phyloP scores from a whole-genome alignment of 2,888 invertebrate species.

The Clitarchus hookeri region DNA sequence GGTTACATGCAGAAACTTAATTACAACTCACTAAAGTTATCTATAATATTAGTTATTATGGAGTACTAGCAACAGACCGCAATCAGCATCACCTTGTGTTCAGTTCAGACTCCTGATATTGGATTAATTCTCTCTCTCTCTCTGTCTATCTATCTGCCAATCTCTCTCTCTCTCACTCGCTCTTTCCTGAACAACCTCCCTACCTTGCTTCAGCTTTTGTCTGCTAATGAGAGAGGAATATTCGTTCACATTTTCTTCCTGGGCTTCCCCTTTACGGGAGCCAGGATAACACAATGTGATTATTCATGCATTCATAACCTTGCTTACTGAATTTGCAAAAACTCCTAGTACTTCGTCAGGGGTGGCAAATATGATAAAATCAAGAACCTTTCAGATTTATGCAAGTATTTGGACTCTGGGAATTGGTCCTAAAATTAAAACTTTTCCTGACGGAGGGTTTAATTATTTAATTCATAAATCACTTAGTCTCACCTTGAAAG shows the following conservation, averaged over 20 bases:
- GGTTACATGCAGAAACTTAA: neutral
- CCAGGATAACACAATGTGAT: neutral
- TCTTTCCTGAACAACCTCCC: neutral
- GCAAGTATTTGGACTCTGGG: too few relatives aligned
- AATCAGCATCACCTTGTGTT: constrained; percentile 3
- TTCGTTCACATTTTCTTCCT: neutral
- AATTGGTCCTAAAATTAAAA: too few relatives aligned
- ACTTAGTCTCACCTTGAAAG: too few relatives aligned
- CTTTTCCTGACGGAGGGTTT: too few relatives aligned
- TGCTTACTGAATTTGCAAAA: neutral
- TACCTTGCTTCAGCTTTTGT: neutral
- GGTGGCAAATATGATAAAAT: too few relatives aligned
- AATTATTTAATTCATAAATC: too few relatives aligned
- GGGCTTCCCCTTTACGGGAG: neutral
- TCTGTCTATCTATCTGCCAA: neutral
- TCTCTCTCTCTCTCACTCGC: neutral
- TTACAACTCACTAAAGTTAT: neutral
- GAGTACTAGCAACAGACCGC: neutral
- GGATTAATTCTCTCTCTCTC: neutral
- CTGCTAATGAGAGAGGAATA: neutral
- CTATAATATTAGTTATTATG: neutral
- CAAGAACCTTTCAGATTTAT: too few relatives aligned
- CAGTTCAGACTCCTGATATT: neutral
- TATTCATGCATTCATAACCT: neutral
- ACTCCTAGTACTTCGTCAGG: too few relatives aligned